Evolutionary conservation across 64 coral and sea anemone genomes (phyloP), one percentile per base, ranked within the genome.

Genomic region (Porites lutea): DNA sequence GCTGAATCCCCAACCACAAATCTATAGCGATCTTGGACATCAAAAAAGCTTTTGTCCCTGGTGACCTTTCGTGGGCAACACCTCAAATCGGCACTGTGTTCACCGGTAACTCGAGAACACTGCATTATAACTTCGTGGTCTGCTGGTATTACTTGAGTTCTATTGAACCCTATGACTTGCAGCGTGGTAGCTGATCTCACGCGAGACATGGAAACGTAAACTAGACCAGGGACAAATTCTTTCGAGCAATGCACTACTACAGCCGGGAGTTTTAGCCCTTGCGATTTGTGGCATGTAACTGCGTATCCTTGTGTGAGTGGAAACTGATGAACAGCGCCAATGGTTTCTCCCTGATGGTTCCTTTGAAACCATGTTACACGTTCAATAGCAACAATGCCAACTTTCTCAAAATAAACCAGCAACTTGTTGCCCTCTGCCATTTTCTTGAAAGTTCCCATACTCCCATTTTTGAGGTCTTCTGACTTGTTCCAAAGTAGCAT

Each of bases 181-280:
- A 78, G 52, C 12, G 57, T 46, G 13, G 59, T 18, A 8, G 52
- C 20, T 46, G 74, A 53, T 88, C 53, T 71, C 18, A 89, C 88
- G 10, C 74, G 73, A 10, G 88, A 89, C 20, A 77, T 50, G 8
- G 85, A 14, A 52, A 87, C 49, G 53, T 88, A 88, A 27, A 88
- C 52, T n/a, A 74, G n/a, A 22, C 69, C 85, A 4, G 85, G 69
- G 13, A 88, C 85, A 88, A 88, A 88, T 74, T 88, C 85, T 58
- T 88, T 51, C 4, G 50, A 53, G 47, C 46, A 88, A 16, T 88
- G 85, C 8, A 88, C 16, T 5, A 88, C 85, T 11, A 43, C 85
- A 14, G 85, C 65, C 37, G 66, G 85, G 0, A 88, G 50, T 21
- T 48, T 57, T 13, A 88, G 21, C 15, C 85, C 85, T 22, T 88